Conservation (phyloP, 2,797 vertebrate species). For the Hipposideros larvatus region DNA sequence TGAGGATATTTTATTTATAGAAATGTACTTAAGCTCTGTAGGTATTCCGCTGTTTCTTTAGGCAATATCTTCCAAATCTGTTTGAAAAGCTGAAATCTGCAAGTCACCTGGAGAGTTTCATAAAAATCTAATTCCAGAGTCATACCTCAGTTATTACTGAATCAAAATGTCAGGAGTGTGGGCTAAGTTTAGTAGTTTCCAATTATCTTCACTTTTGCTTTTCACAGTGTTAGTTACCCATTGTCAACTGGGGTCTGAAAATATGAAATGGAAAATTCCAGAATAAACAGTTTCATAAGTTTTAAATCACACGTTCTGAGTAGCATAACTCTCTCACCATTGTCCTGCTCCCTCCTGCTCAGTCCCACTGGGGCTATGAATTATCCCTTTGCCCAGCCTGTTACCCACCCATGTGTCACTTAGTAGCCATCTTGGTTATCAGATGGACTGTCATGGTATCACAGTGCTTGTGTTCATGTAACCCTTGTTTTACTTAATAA, state of each 20-base stretch:
- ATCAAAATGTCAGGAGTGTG: not conserved
- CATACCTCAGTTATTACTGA: not conserved
- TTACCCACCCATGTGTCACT: not conserved
- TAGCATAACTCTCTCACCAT: not conserved
- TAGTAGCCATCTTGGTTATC: not conserved
- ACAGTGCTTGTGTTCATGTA: not conserved
- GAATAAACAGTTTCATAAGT: not conserved
- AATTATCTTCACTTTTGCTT: not conserved
- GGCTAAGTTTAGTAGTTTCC: not conserved
- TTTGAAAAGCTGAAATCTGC: conserved; percentile 9
- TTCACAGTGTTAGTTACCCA: not conserved
- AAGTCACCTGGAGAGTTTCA: not conserved
- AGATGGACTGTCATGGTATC: not conserved
- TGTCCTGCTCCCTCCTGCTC: fast-evolving
- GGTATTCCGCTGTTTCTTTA: conserved; percentile 14
- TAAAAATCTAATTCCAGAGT: conserved; percentile 13
- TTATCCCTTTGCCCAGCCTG: not conserved
- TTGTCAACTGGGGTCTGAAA: not conserved
- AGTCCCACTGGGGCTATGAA: not conserved
- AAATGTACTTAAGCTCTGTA: not conserved
- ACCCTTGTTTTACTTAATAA: not conserved
- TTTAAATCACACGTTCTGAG: not conserved
- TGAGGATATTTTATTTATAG: not conserved
- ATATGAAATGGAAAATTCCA: not conserved
- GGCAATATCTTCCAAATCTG: not conserved